Conservation (phyloP, 2,113 vertebrate genomes). For the Protomyctophum bolini region DNA sequence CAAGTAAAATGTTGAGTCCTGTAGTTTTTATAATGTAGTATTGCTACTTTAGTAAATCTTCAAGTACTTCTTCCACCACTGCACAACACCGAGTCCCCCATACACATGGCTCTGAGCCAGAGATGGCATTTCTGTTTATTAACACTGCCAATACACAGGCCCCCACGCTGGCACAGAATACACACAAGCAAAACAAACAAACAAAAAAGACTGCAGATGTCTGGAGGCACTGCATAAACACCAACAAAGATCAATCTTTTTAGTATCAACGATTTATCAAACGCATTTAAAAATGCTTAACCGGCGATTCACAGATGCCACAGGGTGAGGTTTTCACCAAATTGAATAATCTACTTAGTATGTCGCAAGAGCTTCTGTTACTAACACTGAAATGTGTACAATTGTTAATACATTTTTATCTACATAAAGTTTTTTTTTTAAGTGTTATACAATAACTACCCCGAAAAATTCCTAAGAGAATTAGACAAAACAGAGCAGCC, state of each 20-base stretch:
- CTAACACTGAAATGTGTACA: constrained; percentile 39
- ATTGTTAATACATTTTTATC: constrained; percentile 44
- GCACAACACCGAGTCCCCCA: background rate
- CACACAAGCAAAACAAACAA: background rate
- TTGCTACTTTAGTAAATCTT: too few species aligned
- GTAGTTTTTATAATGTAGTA: too few species aligned
- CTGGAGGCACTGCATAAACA: constrained; percentile 31
- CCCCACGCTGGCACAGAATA: background rate
- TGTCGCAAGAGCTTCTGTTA: constrained; percentile 46
- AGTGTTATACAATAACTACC: constrained; percentile 79
- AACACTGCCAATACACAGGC: constrained; percentile 4
- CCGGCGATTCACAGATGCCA: constrained; percentile 45
- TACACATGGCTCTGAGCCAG: constrained; percentile 35
- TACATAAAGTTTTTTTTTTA: constrained; percentile 33
- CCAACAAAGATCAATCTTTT: constrained; percentile 47
- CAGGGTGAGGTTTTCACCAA: constrained; percentile 46
- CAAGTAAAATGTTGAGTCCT: too few species aligned
- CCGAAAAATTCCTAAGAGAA: constrained; percentile 57
- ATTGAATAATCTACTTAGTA: constrained; percentile 37
- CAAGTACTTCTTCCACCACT: background rate
- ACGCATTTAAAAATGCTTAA: constrained; percentile 18
- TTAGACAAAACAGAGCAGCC: constrained; percentile 48
- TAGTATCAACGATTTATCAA: constrained; percentile 51
- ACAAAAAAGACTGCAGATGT: constrained; percentile 22
- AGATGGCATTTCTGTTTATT: constrained; percentile 1